Base-by-base conservation (phyloP, 2,113 vertebrate species). In the Centropristis striata region DNA sequence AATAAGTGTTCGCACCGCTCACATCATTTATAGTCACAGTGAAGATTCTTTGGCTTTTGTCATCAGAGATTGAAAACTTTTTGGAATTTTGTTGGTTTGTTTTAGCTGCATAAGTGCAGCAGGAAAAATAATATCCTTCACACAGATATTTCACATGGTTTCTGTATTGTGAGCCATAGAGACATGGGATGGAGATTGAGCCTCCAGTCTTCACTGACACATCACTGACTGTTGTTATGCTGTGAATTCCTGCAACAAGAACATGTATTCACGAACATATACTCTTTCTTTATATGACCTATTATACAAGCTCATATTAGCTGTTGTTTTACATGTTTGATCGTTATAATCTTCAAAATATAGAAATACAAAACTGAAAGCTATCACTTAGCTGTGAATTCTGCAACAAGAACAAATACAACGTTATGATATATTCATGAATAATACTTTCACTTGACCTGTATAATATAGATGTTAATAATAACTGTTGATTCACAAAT, bases 81-180 rank as follows among this genome's bases (percentile, higher is more conserved):
- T 0, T 2, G 18, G 53, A 68, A 46, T n/a, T 9, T 23, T 1
- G 1, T n/a, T n/a, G 1, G 9, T 81, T 23, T 71, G 81, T 88
- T 57, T n/a, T 41, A 18, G 73, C 11, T 51, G 0, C 37, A 69
- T 12, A n/a, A 18, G 0, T 0, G 54, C 86, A 92, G 16, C 0
- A 2, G 0, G 0, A 0, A 64, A 59, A 81, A 1, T 0, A 0
- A 12, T 11, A 7, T 67, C 83, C 88, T 77, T 54, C 1, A 80
- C 91, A 92, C 21, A 91, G 55, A 54, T 78, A 87, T 42, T 92
- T 92, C 15, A 86, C 71, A 49, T 85, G 0, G 21, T 55, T 20
- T 44, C 0, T 42, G 20, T 90, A 81, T 1, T 12, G 0, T 9
- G 4, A 0, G 1, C 15, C 5, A 66, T 90, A 92, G 1, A 71